Conservation (phyloP, 2,888 invertebrate species). For the Polyploca ridens region DNA sequence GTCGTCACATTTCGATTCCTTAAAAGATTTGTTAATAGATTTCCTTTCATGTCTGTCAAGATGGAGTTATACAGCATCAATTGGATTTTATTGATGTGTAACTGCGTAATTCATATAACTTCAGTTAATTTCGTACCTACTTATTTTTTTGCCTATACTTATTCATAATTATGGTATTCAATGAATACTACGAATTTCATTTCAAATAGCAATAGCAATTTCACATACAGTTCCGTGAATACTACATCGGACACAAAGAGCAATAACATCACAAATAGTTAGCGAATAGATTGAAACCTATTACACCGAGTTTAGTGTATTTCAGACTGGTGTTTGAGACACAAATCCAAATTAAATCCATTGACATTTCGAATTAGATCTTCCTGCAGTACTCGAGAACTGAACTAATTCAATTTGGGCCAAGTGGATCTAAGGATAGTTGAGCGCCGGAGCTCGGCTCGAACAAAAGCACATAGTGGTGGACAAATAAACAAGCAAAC, state of each 20-base stretch:
- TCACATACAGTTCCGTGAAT: neutral
- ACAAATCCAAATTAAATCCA: conserved; percentile 74
- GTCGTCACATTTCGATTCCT: neutral
- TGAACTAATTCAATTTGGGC: conserved; percentile 68
- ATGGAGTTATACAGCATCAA: too few species aligned
- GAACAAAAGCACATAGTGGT: conserved; percentile 62
- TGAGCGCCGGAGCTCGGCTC: conserved; percentile 37
- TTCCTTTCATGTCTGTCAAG: too few species aligned
- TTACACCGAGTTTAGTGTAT: conserved; percentile 14
- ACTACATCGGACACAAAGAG: neutral
- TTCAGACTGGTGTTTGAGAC: conserved; percentile 33
- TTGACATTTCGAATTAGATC: conserved; percentile 73
- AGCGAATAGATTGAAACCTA: conserved; percentile 9
- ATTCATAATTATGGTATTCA: conserved; percentile 37
- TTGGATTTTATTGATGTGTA: too few species aligned
- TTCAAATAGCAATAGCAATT: neutral
- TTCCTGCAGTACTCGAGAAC: conserved; percentile 48
- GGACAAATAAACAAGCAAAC: conserved; percentile 54
- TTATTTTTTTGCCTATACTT: conserved; percentile 15
- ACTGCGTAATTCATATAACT: too few species aligned
- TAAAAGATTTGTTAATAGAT: too few species aligned
- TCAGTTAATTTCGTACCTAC: too few species aligned
- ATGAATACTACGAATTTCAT: neutral
- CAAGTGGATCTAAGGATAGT: conserved; percentile 59
- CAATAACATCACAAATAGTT: conserved; percentile 11